Evolutionary conservation across 2,113 vertebrate species (phyloP), one percentile per base, ranked within the genome.

Genomic region (Phyllostomus discolor): DNA sequence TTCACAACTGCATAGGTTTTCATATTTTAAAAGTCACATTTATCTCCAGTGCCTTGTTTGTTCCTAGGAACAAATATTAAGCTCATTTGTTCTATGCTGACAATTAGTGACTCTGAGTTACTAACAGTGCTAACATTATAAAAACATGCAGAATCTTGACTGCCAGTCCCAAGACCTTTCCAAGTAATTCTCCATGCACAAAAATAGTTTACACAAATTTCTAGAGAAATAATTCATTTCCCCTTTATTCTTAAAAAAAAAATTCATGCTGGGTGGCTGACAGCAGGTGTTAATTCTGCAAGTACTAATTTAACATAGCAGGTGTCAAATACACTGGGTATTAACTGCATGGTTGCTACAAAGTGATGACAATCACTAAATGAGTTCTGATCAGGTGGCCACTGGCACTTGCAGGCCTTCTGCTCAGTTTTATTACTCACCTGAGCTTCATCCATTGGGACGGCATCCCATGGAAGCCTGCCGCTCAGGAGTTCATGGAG

Each of bases 271-370:
- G 96, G 88, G 94, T 96, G 57, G 90, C 67, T 97, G 97, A 95
- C 90, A 96, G 97, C 95, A 97, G 97, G 97, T 98, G 96, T 96
- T 97, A 97, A 96, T 96, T 97, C 94, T 97, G 73, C 48, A 93
- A 86, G 88, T 94, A 87, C 97, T 98, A 97, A 97, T 97, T 97
- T 97, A 98, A 97, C 96, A 94, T 97, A 97, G 95, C 97, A 98
- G 97, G 96, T 97, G 96, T 97, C 97, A 98, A 79, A 96, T 96
- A 97, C 96, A 96, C 94, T 94, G 94, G 88, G 96, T 94, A 97
- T 97, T 97, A 97, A 91, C 96, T 83, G 88, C 96, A 79, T 92
- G 94, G 96, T 75, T 85, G 94, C 94, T 97, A 80, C 86, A 83
- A 95, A 96, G 95, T 95, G 95, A 97, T 96, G 97, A 94, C 96